Conservation (phyloP, 2,797 vertebrate genomes). For the Lacerta viridis region DNA sequence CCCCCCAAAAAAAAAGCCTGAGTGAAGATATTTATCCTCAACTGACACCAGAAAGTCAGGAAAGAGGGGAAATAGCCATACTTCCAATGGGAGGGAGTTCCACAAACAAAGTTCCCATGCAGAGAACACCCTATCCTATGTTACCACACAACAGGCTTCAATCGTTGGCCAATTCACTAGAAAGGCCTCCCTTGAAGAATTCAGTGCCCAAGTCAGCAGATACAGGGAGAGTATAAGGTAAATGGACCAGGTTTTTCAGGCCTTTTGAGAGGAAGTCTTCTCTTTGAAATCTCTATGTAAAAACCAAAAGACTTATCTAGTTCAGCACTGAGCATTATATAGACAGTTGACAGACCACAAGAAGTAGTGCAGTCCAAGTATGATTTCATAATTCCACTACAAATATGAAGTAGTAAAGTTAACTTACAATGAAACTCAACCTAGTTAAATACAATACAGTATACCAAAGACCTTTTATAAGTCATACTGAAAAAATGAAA, state of each 20-base stretch:
- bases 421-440: slow-evolving; percentile 63
- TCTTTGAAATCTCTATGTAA: not conserved
- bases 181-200: no score
- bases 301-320: not conserved
- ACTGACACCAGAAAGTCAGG: no score
- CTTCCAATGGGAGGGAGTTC: no score
- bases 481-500: slow-evolving; percentile 75
- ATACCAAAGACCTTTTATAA: slow-evolving; percentile 68
- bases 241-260: not conserved
- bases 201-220: no score
- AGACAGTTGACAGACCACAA: not conserved
- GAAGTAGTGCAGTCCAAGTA: not conserved
- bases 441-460: slow-evolving; percentile 66
- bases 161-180: no score
- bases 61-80: no score
- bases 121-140: no score
- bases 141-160: no score
- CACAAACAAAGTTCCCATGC: no score
- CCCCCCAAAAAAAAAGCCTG: no score
- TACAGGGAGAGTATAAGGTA: not conserved
- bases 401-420: slow-evolving; percentile 60
- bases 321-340: not conserved
- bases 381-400: slow-evolving; percentile 52
- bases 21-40: no score
- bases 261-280: not conserved